Conservation (phyloP, 1,140 invertebrate species). For the Maconellicoccus hirsutus region DNA sequence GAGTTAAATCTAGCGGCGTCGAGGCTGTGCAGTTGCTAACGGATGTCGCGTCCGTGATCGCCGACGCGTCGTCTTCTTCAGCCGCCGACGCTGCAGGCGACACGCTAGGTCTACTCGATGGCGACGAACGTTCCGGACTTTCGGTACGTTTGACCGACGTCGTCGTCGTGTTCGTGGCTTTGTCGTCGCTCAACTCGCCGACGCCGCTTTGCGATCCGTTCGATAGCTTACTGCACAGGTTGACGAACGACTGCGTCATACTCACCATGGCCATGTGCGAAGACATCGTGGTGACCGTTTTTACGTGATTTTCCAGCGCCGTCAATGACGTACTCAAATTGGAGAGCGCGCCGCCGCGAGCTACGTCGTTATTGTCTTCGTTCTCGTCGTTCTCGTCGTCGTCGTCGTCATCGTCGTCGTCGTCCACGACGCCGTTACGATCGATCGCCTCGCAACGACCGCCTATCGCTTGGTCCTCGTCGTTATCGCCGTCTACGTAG, state of each 20-base stretch:
- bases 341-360: conserved; percentile 39
- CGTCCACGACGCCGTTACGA: background rate
- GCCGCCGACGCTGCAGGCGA: conserved; percentile 29
- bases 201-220: conserved; percentile 33
- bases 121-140: conserved; percentile 23
- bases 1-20: conserved; percentile 35
- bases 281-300: conserved; percentile 50
- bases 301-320: conserved; percentile 59
- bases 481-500: background rate
- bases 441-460: background rate
- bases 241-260: conserved; percentile 40
- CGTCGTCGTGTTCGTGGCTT: conserved; percentile 33
- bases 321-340: conserved; percentile 57
- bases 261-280: conserved; percentile 35
- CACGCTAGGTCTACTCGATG: conserved; percentile 31
- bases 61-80: conserved; percentile 27
- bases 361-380: conserved; percentile 37
- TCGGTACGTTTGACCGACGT: conserved; percentile 30
- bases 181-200: conserved; percentile 41
- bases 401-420: conserved; percentile 32
- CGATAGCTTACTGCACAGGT: conserved; percentile 33
- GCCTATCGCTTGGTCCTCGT: background rate
- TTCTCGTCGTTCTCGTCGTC: conserved; percentile 19
- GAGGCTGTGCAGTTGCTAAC: conserved; percentile 33
- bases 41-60: conserved; percentile 24